Conservation (phyloP, 2,113 vertebrate genomes). For the Kryptolebias marmoratus region DNA sequence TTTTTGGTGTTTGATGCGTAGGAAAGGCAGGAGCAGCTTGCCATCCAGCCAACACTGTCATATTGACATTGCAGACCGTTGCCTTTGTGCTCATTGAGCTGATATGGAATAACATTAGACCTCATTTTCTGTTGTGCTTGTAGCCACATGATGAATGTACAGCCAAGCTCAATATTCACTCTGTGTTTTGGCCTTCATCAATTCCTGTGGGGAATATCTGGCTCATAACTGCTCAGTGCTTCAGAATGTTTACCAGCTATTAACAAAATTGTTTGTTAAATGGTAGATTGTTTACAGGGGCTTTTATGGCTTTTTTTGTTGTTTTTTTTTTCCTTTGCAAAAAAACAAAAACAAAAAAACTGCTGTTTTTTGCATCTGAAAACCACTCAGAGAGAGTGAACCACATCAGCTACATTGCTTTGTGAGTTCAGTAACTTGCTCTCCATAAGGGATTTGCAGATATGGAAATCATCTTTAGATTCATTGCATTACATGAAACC, state of each 20-base stretch:
- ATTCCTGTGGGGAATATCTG: conserved; percentile 4
- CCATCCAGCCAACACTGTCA: not conserved
- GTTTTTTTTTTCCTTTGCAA: not conserved
- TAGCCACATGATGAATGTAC: not conserved
- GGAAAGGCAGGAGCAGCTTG: not conserved
- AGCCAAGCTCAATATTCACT: not conserved
- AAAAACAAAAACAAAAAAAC: not conserved
- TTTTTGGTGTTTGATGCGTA: not conserved
- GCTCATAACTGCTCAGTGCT: conserved; percentile 7
- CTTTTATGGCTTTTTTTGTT: not conserved
- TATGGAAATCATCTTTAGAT: conserved; percentile 1
- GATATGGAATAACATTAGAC: not conserved
- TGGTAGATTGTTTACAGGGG: conserved; percentile 11
- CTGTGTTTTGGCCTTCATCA: conserved; percentile 5
- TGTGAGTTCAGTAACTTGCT: conserved; percentile 4
- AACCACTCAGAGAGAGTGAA: not conserved
- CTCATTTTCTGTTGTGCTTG: not conserved
- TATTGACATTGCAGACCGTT: not conserved
- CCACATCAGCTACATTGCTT: not conserved
- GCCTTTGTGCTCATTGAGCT: not conserved
- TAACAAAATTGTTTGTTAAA: conserved; percentile 17
- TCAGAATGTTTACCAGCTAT: conserved; percentile 8
- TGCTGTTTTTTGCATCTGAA: not conserved
- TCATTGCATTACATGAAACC: not conserved
- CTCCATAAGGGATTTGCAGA: not conserved